Conservation (phyloP, 2,888 invertebrate genomes). For the Chaitophorus viminalis region DNA sequence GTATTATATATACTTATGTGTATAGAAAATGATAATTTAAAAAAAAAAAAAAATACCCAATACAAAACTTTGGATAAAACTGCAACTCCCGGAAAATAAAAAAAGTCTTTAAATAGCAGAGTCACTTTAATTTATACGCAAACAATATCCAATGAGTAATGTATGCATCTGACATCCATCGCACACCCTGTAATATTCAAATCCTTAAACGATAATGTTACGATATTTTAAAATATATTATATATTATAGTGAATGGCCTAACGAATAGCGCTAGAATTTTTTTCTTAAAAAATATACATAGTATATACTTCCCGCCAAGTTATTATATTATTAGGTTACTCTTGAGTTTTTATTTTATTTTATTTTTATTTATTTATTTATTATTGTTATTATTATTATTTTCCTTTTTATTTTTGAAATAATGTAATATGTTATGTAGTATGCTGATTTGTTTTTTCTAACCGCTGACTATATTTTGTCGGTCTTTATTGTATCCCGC, state of each 20-base stretch:
- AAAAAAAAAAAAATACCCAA: neutral
- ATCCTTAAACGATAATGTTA: slow-evolving; percentile 16
- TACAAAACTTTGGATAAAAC: neutral
- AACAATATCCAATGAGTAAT: slow-evolving; percentile 27
- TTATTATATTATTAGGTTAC: slow-evolving; percentile 41
- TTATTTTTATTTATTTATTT: slow-evolving; percentile 56
- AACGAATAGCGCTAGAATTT: slow-evolving; percentile 51
- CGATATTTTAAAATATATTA: slow-evolving; percentile 9
- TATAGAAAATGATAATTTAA: too few relatives aligned
- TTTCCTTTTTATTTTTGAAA: slow-evolving; percentile 27
- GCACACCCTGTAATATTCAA: slow-evolving; percentile 34
- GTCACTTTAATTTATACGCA: slow-evolving; percentile 21
- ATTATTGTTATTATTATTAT: slow-evolving; percentile 49
- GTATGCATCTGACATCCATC: slow-evolving; percentile 28
- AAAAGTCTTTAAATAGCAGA: neutral
- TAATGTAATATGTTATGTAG: slow-evolving; percentile 57
- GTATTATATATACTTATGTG: neutral
- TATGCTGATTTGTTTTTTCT: slow-evolving; percentile 62
- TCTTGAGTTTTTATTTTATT: slow-evolving; percentile 34
- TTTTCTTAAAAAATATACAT: slow-evolving; percentile 32
- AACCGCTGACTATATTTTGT: slow-evolving; percentile 58
- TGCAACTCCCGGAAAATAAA: neutral
- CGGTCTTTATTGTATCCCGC: slow-evolving; percentile 62
- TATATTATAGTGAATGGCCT: slow-evolving; percentile 50
- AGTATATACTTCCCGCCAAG: slow-evolving; percentile 38